These are phyloP conservation scores for Macquaria australasica DNA, from an alignment of 2,113 vertebrate genomes.

Conservation along the genomic window DNA sequence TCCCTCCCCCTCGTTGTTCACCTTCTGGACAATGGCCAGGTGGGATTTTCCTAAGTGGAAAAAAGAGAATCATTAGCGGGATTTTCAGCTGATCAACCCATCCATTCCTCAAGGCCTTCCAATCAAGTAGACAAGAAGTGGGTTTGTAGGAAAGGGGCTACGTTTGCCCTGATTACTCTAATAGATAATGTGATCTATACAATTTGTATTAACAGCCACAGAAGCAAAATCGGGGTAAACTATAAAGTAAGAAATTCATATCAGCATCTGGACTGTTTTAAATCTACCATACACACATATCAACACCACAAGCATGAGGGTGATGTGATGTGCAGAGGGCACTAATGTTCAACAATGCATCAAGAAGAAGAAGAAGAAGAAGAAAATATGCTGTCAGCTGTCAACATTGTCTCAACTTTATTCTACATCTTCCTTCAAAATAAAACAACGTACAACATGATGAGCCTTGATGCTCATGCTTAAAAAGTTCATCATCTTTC, in stretches of 20 bases:
- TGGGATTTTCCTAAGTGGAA: slow-evolving; percentile 92
- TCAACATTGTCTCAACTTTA: not conserved
- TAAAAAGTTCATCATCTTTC: not conserved
- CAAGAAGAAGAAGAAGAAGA: not conserved
- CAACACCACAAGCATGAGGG: not conserved
- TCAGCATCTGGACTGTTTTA: not conserved
- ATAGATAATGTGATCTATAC: not conserved
- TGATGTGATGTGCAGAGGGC: not conserved
- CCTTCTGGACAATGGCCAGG: slow-evolving; percentile 98
- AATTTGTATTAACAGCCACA: not conserved
- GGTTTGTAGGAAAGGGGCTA: too few species aligned
- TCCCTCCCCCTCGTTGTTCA: slow-evolving; percentile 96
- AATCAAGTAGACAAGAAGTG: not conserved
- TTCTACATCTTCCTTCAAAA: not conserved
- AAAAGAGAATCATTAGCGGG: not conserved
- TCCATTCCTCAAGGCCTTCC: not conserved
- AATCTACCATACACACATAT: not conserved
- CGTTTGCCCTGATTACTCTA: not conserved
- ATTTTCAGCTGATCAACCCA: not conserved
- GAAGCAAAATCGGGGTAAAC: not conserved
- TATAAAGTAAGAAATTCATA: not conserved
- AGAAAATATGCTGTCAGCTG: not conserved
- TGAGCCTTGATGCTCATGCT: not conserved
- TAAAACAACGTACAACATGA: not conserved
- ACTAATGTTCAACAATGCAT: not conserved